Percentiles rank a stretch among this genome's conserved stretches.
Evolutionary conservation across 2,888 invertebrate species (phyloP).

Genomic region (Drosophila quasianomalipes): DNA sequence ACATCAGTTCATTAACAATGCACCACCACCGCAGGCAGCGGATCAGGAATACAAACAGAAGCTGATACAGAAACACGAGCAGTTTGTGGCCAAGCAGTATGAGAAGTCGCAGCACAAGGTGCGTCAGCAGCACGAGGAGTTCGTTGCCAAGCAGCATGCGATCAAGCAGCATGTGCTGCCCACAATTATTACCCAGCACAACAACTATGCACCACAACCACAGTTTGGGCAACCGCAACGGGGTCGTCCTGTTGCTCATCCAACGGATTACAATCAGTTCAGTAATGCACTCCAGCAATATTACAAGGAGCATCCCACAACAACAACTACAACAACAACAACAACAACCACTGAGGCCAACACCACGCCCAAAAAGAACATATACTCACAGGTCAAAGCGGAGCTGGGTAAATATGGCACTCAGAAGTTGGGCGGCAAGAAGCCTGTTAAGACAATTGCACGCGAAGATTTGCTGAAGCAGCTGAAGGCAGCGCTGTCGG

Average conservation of each 20-base stretch:
- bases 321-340: conserved; percentile 89
- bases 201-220: conserved; percentile 61
- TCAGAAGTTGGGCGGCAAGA: conserved; percentile 70
- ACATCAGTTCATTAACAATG: conserved; percentile 61
- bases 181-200: conserved; percentile 83
- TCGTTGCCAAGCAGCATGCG: conserved; percentile 89
- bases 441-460: conserved; percentile 87
- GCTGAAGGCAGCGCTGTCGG: conserved; percentile 90
- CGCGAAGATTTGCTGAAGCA: conserved; percentile 91
- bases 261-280: conserved; percentile 88
- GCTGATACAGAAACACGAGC: conserved; percentile 91
- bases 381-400: conserved; percentile 88
- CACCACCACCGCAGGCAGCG: conserved; percentile 62
- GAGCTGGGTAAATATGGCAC: conserved; percentile 84
- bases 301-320: conserved; percentile 89
- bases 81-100: conserved; percentile 92
- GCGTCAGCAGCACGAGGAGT: conserved; percentile 90
- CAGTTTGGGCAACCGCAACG: conserved; percentile 82
- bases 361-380: conserved; percentile 87
- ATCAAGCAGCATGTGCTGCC: conserved; percentile 86
- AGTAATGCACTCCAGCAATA: conserved; percentile 89
- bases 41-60: conserved; percentile 91
- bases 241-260: conserved; percentile 86
- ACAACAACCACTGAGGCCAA: conserved; percentile 87
- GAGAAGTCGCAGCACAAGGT: conserved; percentile 92